Evolutionary conservation across 2,888 invertebrate genomes (phyloP), one percentile per base, ranked within the genome.

Genomic region (Chromoteleia sp.): DNA sequence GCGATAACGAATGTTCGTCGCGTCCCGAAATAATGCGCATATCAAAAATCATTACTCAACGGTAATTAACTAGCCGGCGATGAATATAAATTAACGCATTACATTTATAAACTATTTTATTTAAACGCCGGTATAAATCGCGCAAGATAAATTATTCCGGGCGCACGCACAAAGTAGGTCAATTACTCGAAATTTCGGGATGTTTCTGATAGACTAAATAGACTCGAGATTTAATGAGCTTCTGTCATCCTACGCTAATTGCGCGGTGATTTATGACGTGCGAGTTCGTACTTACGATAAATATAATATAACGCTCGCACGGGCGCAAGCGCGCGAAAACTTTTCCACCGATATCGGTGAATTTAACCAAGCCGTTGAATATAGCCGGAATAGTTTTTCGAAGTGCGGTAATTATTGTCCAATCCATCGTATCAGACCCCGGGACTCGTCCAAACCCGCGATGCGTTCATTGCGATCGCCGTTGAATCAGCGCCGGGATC

Each of bases 191-290:
- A 82, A 82, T 78, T 82, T 82, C 78, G 82, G 82, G 78, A 76
- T 81, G 76, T 77, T 81, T 73, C 81, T 81, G 81, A 82, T 82
- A 78, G 67, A 82, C 81, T 68, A 78, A 82, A 82, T 82, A 82
- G 77, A 82, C 77, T 52, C 58, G 68, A 68, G 76, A 80, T 80
- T 83, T 83, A 83, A 83, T 83, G 82, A 83, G 82, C 82, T 76
- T 78, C 82, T 82, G 77, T 79, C 82, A 68, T 80, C 79, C 82
- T 80, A 65, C 56, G 82, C 82, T 83, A 83, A 80, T 83, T 83
- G 82, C 79, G 43, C 73, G 68, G 71, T 83, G 82, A 83, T 83
- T 83, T 80, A 83, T 83, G 67, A 77, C 63, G 68, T 77, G 76
- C 77, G 79, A 77, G 71, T 83, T 83, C 68, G 58, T 41, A 61